Base-by-base conservation (phyloP, 2,113 vertebrate genomes). In the Clinocottus analis region DNA sequence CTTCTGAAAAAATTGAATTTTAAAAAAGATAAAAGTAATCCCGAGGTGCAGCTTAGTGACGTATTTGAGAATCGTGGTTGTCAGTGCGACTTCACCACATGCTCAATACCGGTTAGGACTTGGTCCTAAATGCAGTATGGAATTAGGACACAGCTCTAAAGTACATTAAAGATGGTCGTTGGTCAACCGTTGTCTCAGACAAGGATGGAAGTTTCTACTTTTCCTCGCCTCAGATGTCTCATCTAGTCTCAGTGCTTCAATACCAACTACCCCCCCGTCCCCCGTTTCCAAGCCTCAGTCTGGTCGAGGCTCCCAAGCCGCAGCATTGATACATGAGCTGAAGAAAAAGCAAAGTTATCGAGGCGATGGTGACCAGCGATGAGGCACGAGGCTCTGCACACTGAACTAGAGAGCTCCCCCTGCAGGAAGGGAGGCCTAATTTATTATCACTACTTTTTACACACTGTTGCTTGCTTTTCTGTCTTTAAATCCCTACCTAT, bases 381-480 rank as follows among this genome's bases (percentile, higher is more conserved):
- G 88, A 92, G 89, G 89, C 92, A 91, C 89, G 84, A 85, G 77
- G 87, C 87, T 87, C 83, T 69, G 80, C 84, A 87, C 82, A 65
- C 75, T 74, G 72, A 85, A 89, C 84, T 70, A 78, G 47, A 90
- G 77, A 67, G 88, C 90, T 58, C 92, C 85, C 87, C 61, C 90
- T 87, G 80, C 51, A 78, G 83, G 75, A 61, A 0, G 78, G 83
- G 86, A 87, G 85, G 90, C 63, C 87, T 83, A 82, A 87, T 89
- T 87, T 78, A 87, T 83, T 84, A 87, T 68, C 75, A 83, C 79
- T 88, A 85, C 71, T 88, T 88, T 82, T 78, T 80, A 90, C 77
- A 90, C 82, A 73, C 77, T 75, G 73, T 82, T 65, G 81, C 82
- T 75, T 73, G 70, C 79, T 75, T 27, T 43, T 86, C 68, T 0